Conservation (phyloP, 2,113 vertebrate genomes). For the Ariopsis seemanni region DNA sequence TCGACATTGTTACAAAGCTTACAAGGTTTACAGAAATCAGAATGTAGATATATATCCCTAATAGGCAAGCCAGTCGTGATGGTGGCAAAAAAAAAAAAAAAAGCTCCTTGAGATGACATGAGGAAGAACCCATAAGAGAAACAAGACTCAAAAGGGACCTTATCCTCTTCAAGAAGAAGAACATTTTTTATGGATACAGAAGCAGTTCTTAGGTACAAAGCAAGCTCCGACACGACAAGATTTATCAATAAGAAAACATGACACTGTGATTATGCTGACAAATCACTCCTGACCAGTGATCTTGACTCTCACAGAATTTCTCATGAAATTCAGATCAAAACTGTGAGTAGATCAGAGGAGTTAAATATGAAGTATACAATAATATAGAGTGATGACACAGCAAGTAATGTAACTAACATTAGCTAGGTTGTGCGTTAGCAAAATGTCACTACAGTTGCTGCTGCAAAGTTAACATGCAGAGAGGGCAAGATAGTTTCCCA, state of each 20-base stretch:
- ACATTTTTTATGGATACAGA: not conserved
- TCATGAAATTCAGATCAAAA: not conserved
- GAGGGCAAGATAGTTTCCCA: no score
- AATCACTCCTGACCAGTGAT: not conserved
- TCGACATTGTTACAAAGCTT: no score
- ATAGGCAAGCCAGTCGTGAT: not conserved
- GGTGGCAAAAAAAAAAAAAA: not conserved
- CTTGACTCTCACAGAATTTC: not conserved
- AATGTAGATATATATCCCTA: not conserved
- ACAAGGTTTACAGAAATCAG: no score
- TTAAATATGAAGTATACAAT: not conserved
- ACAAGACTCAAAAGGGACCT: not conserved
- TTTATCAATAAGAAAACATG: not conserved
- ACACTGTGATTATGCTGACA: not conserved
- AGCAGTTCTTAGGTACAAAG: not conserved
- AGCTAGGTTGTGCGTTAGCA: no score
- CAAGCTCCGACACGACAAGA: not conserved
- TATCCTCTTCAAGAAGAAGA: not conserved
- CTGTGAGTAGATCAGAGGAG: not conserved
- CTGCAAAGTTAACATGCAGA: no score
- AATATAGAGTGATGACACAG: no score
- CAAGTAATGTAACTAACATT: no score
- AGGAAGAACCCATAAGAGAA: not conserved
- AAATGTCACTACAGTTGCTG: no score
- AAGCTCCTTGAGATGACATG: not conserved